A percentile compares a stretch with the other conserved stretches of the same genome.
These are phyloP conservation scores for Bombus cullumanus DNA, from an alignment of 1,140 invertebrate genomes.

Conservation along the genomic window DNA sequence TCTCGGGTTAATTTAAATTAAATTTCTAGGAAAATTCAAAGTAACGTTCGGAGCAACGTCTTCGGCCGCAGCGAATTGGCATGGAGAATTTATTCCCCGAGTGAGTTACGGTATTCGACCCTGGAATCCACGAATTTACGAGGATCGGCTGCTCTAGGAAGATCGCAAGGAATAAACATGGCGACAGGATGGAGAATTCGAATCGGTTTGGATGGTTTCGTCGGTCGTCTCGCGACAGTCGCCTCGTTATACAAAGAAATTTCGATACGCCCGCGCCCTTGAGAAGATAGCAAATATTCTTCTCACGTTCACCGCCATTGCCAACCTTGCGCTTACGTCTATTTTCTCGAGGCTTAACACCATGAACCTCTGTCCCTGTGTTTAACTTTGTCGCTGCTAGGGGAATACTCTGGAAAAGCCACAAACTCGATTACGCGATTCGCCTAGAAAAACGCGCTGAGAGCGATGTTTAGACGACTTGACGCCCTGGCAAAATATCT, in stretches of 20 bases:
- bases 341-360: neutral
- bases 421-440: neutral
- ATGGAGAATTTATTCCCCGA: too few species aligned
- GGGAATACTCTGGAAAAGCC: neutral
- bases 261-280: neutral
- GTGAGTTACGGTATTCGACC: too few species aligned
- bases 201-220: too few species aligned
- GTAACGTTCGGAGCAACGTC: too few species aligned
- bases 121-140: too few species aligned
- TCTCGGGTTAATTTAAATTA: too few species aligned
- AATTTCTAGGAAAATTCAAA: too few species aligned
- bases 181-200: too few species aligned
- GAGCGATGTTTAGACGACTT: neutral
- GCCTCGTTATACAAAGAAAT: neutral
- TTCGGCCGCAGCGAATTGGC: too few species aligned
- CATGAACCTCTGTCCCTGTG: neutral
- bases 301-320: neutral
- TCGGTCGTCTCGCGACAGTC: too few species aligned
- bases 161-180: too few species aligned
- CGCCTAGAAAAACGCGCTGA: neutral
- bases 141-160: too few species aligned
- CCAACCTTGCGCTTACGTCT: neutral
- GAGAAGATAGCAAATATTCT: neutral
- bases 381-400: neutral
- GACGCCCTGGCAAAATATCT: neutral